These are phyloP conservation scores for Campylomormyrus numenius DNA, from an alignment of 2,113 vertebrate genomes.

Conservation along the genomic window DNA sequence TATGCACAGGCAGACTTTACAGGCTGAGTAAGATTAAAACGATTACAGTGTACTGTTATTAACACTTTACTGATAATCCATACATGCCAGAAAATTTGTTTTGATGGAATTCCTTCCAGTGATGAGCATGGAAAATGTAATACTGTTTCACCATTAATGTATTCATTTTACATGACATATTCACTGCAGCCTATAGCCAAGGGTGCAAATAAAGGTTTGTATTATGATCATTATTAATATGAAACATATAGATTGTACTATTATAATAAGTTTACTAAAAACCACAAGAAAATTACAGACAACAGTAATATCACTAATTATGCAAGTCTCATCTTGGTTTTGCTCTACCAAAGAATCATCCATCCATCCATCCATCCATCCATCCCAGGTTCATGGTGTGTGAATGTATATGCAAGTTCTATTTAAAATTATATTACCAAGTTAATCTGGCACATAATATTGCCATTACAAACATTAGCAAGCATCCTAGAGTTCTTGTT, in stretches of 20 bases:
- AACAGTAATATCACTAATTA: neutral
- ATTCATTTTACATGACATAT: neutral
- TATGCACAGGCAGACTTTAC: constrained; percentile 48
- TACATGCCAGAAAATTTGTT: neutral
- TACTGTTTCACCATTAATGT: neutral
- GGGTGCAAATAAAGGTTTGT: neutral
- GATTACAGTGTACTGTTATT: neutral
- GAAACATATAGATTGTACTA: neutral
- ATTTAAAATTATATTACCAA: neutral
- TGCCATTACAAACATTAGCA: neutral
- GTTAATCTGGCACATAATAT: neutral
- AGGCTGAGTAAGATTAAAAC: constrained; percentile 9
- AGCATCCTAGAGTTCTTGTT: neutral
- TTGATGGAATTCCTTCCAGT: neutral
- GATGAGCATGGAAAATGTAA: neutral
- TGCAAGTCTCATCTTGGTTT: neutral
- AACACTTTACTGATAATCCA: neutral
- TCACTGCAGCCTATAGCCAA: neutral
- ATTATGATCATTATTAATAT: neutral
- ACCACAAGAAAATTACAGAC: neutral
- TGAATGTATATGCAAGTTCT: neutral
- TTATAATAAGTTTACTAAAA: neutral
- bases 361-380: neutral
- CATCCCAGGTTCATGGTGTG: neutral
- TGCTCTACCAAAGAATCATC: neutral